Percentiles rank a stretch among this genome's conserved stretches.
phyloP scores from a whole-genome alignment of 2,113 vertebrate genomes.

The Ochotona curzoniae region DNA sequence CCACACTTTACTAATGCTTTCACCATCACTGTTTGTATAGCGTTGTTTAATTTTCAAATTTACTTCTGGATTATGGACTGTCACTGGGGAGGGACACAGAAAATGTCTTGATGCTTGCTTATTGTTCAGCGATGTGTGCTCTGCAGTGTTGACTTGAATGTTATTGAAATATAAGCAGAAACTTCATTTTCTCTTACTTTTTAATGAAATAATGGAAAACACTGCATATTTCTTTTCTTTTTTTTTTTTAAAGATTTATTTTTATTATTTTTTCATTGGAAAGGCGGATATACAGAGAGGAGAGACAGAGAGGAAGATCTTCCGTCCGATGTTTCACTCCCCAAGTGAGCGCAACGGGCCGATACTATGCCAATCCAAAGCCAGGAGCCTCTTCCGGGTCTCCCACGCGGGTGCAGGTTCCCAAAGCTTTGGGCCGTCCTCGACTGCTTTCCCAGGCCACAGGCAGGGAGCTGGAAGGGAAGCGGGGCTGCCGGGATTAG shows the following conservation, averaged over 20 bases:
- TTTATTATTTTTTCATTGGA: too few species aligned
- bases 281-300: too few species aligned
- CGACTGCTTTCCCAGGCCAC: too few species aligned
- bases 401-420: too few species aligned
- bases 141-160: neutral
- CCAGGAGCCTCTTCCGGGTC: too few species aligned
- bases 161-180: neutral
- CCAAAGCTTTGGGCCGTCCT: too few species aligned
- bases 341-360: too few species aligned
- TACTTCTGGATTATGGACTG: neutral
- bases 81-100: neutral
- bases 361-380: too few species aligned
- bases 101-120: neutral
- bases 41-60: neutral
- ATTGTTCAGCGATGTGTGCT: neutral
- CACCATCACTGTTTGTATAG: fast-evolving
- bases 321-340: too few species aligned
- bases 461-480: too few species aligned
- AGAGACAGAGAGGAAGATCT: too few species aligned
- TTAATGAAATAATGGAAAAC: neutral
- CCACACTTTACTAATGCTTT: neutral
- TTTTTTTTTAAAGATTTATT: neutral
- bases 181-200: neutral
- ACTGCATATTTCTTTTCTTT: neutral
- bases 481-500: too few species aligned